Conservation (phyloP, 2,113 vertebrate genomes). For the Sander lucioperca region DNA sequence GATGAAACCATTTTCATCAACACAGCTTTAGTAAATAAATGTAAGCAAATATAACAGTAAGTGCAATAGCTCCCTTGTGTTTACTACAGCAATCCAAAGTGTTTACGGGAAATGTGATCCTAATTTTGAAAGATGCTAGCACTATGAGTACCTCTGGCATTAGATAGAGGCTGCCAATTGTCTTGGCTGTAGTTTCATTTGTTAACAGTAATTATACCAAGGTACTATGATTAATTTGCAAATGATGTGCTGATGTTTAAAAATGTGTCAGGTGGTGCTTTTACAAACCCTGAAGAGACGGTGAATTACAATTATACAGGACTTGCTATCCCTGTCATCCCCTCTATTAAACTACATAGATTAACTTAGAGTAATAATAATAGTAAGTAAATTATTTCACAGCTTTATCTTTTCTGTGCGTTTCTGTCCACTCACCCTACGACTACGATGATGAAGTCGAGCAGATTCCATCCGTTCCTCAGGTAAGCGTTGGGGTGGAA, state of each 20-base stretch:
- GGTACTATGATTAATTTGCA: constrained; percentile 28
- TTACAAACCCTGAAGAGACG: constrained; percentile 15
- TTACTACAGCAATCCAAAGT: constrained; percentile 1
- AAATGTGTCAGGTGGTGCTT: constrained; percentile 14
- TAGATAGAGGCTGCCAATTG: constrained; percentile 34
- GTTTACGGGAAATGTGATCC: background rate
- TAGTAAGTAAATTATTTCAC: too few relatives aligned
- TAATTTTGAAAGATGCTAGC: constrained; percentile 7
- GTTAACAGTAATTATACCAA: constrained; percentile 53
- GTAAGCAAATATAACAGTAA: background rate
- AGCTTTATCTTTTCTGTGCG: background rate
- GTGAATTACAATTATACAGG: background rate
- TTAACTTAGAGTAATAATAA: background rate
- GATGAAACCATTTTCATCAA: background rate
- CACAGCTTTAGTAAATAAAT: background rate
- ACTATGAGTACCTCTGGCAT: constrained; percentile 22
- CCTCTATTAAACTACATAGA: background rate
- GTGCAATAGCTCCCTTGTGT: background rate
- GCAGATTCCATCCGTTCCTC: constrained; percentile 99
- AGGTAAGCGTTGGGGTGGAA: constrained; percentile 99
- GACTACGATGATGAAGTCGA: constrained; percentile 99
- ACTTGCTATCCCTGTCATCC: background rate
- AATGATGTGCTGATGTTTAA: constrained; percentile 32
- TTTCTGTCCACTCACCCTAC: constrained; percentile 91
- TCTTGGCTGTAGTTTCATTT: constrained; percentile 50